These are phyloP conservation scores for Chloropsis cyanopogon DNA, from an alignment of 2,113 vertebrate species.

Conservation along the genomic window DNA sequence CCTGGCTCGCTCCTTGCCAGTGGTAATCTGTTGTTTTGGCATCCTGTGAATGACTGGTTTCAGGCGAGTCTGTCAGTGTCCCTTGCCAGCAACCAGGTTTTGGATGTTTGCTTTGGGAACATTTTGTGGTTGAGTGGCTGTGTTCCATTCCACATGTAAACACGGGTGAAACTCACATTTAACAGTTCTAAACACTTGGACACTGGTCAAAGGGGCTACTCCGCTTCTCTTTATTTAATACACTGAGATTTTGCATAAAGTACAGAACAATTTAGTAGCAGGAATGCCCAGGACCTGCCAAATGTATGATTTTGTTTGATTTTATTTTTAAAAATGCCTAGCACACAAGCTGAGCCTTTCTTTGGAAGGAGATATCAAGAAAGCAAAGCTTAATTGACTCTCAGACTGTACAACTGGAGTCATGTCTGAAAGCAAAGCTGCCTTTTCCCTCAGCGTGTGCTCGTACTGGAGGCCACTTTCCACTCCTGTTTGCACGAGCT, in stretches of 20 bases:
- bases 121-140: constrained; percentile 56
- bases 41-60: constrained; percentile 29
- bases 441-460: not conserved
- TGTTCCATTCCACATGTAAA: constrained; percentile 70
- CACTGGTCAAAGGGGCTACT: constrained; percentile 43
- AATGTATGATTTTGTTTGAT: constrained; percentile 36
- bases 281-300: constrained; percentile 11
- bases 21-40: constrained; percentile 28
- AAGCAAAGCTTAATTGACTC: constrained; percentile 6
- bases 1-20: not conserved
- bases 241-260: constrained; percentile 7
- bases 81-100: constrained; percentile 64
- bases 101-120: constrained; percentile 70
- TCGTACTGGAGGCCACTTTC: constrained; percentile 40
- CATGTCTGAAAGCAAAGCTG: constrained; percentile 22
- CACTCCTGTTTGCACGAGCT: constrained; percentile 12
- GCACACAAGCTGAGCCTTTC: constrained; percentile 15
- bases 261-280: constrained; percentile 1
- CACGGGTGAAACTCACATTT: constrained; percentile 40
- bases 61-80: not conserved
- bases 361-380: constrained; percentile 11
- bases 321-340: constrained; percentile 38
- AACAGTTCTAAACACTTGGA: constrained; percentile 66
- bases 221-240: not conserved
- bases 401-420: not conserved